Base-by-base conservation (phyloP, 1,140 invertebrate genomes). In the Apis florea region DNA sequence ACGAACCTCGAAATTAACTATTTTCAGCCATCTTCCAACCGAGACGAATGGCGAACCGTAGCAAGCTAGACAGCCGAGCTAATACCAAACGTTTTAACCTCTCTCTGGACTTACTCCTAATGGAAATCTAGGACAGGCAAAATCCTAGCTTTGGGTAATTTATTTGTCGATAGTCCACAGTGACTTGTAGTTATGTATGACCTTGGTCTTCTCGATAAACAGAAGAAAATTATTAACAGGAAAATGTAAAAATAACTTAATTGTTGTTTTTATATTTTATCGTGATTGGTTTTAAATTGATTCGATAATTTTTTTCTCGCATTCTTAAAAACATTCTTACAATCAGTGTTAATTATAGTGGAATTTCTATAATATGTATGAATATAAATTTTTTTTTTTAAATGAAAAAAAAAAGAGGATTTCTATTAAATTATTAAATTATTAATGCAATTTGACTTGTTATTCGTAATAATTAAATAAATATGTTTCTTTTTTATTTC, bases 1-100 rank as follows among this genome's bases (percentile, higher is more conserved):
- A 78, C 59, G 61, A 51, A 72, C 61, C 84, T 83, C 84, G 80
- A 85, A 79, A 86, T 86, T 86, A 83, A 61, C 84, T 86, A 83
- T 71, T 86, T 86, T 86, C 81, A 79, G 15, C 84, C 61, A 75
- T 85, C 76, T 86, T 86, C 67, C 59, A 56, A 73, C 61, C 81
- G 61, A 83, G 81, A 86, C 79, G 81, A 86, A 86, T 86, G 71
- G 80, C 58, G 24, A n/a, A 12, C 58, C 15, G 59, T 64, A 85
- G 51, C 15, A 59, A 47, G 24, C 72, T 58, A 56, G 71, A 86
- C 75, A 86, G 61, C 58, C 64, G 70, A 76, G 51, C 81, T 75
- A 83, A 83, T 85, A 79, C 69, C 69, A 8, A 49, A 9, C 69
- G 68, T 64, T 68, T 64, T 61, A 26, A 31, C 66, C 74, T 72